These are phyloP conservation scores for Sebastes diaconus DNA, from an alignment of 2,797 vertebrate genomes.

Conservation along the genomic window DNA sequence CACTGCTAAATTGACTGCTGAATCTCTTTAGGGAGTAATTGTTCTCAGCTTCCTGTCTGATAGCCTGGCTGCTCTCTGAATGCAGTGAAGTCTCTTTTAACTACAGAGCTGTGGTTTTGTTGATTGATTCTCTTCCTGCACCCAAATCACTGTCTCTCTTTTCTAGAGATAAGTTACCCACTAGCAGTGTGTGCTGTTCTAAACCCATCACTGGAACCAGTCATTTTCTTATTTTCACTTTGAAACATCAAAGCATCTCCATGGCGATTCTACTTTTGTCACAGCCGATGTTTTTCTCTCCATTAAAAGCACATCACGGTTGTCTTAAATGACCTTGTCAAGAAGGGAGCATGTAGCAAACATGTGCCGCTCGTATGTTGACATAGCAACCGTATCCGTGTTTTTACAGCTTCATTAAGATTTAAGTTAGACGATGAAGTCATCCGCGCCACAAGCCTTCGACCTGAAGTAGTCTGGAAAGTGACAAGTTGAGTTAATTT, in stretches of 20 bases:
- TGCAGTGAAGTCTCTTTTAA: not conserved
- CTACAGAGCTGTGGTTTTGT: conserved; percentile 15
- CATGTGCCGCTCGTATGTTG: conserved; percentile 34
- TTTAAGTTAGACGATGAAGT: conserved; percentile 61
- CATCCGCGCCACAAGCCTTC: conserved; percentile 48
- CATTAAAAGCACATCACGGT: not conserved
- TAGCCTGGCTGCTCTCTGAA: conserved; percentile 14
- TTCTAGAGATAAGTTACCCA: not conserved
- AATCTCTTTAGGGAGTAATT: conserved; percentile 43
- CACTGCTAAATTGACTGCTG: conserved; percentile 45
- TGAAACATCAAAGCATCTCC: not conserved
- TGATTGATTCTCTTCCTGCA: conserved; percentile 13
- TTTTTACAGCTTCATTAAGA: conserved; percentile 59
- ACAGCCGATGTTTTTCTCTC: conserved; percentile 1
- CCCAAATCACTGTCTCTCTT: not conserved
- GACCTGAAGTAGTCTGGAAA: conserved; percentile 51
- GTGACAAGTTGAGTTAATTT: conserved; percentile 38
- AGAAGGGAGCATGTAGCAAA: not conserved
- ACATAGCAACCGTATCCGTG: conserved; percentile 66
- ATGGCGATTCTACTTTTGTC: not conserved
- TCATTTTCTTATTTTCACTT: not conserved
- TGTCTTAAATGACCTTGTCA: not conserved
- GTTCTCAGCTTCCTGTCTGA: conserved; percentile 31
- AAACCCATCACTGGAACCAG: not conserved
- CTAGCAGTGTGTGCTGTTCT: not conserved